Evolutionary conservation across 2,797 vertebrate genomes (phyloP).

Genomic region (Sebastes melanostomus): DNA sequence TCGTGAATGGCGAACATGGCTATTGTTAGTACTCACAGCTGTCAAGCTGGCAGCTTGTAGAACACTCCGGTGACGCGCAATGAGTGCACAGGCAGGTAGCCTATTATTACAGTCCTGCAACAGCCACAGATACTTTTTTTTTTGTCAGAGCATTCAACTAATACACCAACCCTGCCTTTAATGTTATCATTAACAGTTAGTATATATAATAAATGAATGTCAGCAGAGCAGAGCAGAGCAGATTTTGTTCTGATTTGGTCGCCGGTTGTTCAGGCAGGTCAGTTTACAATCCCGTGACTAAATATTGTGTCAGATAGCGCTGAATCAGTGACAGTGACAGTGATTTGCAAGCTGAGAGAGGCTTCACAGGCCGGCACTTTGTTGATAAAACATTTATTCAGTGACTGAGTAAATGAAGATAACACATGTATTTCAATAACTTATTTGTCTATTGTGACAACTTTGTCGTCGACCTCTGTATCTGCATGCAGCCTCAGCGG

Average conservation of each 20-base stretch:
- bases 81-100: too few relatives aligned
- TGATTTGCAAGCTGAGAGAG: slow-evolving; percentile 25
- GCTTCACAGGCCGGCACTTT: slow-evolving; percentile 15
- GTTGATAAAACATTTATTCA: slow-evolving; percentile 30
- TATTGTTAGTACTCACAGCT: too few relatives aligned
- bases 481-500: neutral
- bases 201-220: neutral
- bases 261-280: neutral
- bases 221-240: neutral
- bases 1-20: too few relatives aligned
- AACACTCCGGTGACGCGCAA: too few relatives aligned
- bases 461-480: neutral
- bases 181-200: neutral
- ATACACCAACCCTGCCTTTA: too few relatives aligned
- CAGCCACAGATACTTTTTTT: too few relatives aligned
- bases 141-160: too few relatives aligned
- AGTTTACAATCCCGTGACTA: slow-evolving; percentile 5
- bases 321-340: slow-evolving; percentile 16
- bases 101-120: too few relatives aligned
- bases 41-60: too few relatives aligned
- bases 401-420: slow-evolving; percentile 3
- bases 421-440: neutral
- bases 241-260: neutral
- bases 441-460: neutral
- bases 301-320: slow-evolving; percentile 15